Percentiles rank a stretch among this genome's conserved stretches.
phyloP scores from a whole-genome alignment of 2,888 invertebrate species.

The Mesorhabditis spiculigera region DNA sequence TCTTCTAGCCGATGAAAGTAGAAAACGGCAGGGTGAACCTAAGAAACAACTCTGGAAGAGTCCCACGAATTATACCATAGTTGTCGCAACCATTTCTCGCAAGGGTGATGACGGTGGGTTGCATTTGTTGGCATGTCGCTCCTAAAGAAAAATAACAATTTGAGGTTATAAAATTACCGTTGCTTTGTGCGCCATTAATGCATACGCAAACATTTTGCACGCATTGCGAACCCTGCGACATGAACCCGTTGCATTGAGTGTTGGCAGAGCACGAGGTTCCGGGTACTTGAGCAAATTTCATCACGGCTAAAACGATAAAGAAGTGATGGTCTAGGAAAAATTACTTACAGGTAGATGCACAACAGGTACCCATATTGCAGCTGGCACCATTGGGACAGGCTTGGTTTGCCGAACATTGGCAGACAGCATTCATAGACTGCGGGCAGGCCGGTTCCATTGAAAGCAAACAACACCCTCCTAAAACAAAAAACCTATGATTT shows the following conservation, averaged over 20 bases:
- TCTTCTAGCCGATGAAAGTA: slow-evolving; percentile 48
- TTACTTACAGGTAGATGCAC: slow-evolving; percentile 24
- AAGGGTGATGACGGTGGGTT: slow-evolving; percentile 30
- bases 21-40: slow-evolving; percentile 26
- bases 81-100: slow-evolving; percentile 54
- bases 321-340: background rate
- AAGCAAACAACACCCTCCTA: slow-evolving; percentile 53
- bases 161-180: slow-evolving; percentile 17
- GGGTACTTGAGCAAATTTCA: slow-evolving; percentile 33
- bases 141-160: slow-evolving; percentile 16
- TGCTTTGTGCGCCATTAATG: slow-evolving; percentile 36
- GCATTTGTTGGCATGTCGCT: slow-evolving; percentile 41
- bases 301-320: background rate
- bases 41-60: background rate
- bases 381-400: slow-evolving; percentile 47
- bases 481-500: slow-evolving; percentile 7
- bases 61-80: slow-evolving; percentile 23
- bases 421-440: slow-evolving; percentile 44
- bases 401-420: slow-evolving; percentile 54
- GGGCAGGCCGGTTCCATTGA: slow-evolving; percentile 48
- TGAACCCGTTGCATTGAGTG: slow-evolving; percentile 50
- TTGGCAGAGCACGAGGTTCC: slow-evolving; percentile 42
- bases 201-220: slow-evolving; percentile 46
- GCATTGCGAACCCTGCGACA: slow-evolving; percentile 39
- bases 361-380: slow-evolving; percentile 56